A percentile compares a stretch with the other conserved stretches of the same genome.
Evolutionary conservation across 2,113 vertebrate genomes (phyloP).

Genomic region (Rousettus leschenaultii): DNA sequence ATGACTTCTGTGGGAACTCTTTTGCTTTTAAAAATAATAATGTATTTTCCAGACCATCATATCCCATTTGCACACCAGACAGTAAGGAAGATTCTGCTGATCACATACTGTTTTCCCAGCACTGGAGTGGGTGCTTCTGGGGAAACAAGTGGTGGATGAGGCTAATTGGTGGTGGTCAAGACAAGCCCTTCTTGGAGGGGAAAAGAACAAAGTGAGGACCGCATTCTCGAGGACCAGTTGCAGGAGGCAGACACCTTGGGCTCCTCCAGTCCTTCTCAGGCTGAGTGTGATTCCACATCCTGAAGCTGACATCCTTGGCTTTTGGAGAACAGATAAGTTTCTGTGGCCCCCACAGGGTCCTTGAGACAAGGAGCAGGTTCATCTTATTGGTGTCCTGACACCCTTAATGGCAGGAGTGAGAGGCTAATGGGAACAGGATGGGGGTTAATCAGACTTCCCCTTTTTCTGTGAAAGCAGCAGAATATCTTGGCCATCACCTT

Average conservation of each 20-base stretch:
- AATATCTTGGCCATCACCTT: not conserved
- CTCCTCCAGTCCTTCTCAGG: no score
- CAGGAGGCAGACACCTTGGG: not conserved
- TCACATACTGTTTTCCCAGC: not conserved
- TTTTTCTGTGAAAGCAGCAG: not conserved
- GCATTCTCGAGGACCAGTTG: not conserved
- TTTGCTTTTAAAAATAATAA: slow-evolving; percentile 42
- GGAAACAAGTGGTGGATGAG: not conserved
- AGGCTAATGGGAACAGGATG: not conserved
- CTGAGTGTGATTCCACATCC: not conserved
- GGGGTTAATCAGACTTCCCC: not conserved
- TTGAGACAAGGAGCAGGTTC: not conserved
- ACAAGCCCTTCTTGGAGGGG: not conserved
- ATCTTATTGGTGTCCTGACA: not conserved
- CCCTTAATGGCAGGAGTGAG: not conserved
- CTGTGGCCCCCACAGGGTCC: not conserved
- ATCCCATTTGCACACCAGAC: not conserved
- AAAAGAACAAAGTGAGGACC: not conserved
- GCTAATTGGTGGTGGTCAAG: not conserved
- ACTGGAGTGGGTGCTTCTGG: not conserved
- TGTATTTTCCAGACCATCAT: slow-evolving; percentile 54
- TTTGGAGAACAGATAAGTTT: not conserved
- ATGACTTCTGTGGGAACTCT: slow-evolving; percentile 3
- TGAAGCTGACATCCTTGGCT: not conserved
- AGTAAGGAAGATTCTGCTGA: not conserved